A percentile compares a stretch with the other conserved stretches of the same genome.
phyloP scores from a whole-genome alignment of 2,888 invertebrate species.

The Pterobdella sp. region DNA sequence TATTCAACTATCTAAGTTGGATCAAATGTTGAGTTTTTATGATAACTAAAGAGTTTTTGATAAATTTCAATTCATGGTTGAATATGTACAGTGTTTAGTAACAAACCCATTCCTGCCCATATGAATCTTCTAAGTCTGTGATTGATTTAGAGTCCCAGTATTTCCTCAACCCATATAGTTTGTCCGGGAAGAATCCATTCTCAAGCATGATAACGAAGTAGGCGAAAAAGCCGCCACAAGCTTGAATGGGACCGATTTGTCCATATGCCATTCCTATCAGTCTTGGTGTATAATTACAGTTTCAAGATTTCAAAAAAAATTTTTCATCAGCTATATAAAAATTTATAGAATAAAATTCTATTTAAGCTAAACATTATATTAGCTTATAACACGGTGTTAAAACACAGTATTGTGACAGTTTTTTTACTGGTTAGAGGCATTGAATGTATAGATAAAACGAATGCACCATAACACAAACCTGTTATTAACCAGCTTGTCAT shows the following conservation, averaged over 20 bases:
- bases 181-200: conserved; percentile 86
- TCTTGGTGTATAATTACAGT: no score
- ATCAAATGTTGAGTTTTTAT: neutral
- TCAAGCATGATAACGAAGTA: conserved; percentile 99
- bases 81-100: no score
- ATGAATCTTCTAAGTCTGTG: conserved; percentile 90
- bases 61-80: no score
- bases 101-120: conserved; percentile 40
- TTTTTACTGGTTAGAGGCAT: no score
- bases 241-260: conserved; percentile 99
- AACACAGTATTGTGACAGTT: neutral
- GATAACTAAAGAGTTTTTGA: no score
- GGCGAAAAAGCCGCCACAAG: conserved; percentile 98
- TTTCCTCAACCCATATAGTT: conserved; percentile 86
- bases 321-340: no score
- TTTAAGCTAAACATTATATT: no score
- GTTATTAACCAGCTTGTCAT: conserved; percentile 78
- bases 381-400: no score
- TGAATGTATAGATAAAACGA: no score
- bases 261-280: conserved; percentile 98
- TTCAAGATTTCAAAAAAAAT: no score
- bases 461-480: conserved; percentile 12
- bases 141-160: conserved; percentile 97
- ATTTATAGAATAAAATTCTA: no score
- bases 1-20: neutral